A percentile compares a stretch with the other conserved stretches of the same genome.
Evolutionary conservation across 2,888 invertebrate genomes (phyloP).

Genomic region (Balanococcus diminutus): DNA sequence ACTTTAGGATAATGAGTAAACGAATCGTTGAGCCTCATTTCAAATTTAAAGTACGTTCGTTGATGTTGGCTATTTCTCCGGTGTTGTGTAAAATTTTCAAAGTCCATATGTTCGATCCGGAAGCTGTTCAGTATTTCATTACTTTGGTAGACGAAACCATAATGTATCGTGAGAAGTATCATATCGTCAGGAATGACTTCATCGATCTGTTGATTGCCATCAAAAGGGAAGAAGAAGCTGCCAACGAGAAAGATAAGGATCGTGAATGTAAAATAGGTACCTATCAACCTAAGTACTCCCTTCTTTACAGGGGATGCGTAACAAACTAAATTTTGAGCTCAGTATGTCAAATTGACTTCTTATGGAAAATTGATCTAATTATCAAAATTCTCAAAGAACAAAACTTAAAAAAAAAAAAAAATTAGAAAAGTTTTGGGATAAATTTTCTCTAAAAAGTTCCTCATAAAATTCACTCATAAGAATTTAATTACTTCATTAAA

Average conservation of each 20-base stretch:
- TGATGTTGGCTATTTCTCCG: slow-evolving; percentile 24
- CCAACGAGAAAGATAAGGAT: neutral
- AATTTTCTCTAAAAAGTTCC: too few relatives aligned
- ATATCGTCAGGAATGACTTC: slow-evolving; percentile 48
- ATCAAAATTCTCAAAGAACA: too few relatives aligned
- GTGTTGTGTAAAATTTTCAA: neutral
- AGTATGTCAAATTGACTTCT: too few relatives aligned
- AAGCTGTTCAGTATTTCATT: neutral
- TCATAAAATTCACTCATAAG: too few relatives aligned
- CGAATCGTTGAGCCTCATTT: neutral
- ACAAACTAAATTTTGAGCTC: too few relatives aligned
- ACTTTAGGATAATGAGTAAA: neutral
- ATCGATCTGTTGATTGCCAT: slow-evolving; percentile 41
- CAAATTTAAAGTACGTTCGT: neutral
- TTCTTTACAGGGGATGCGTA: too few relatives aligned
- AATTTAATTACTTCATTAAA: too few relatives aligned
- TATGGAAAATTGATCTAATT: too few relatives aligned
- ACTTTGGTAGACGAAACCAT: slow-evolving; percentile 35
- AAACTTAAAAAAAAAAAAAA: too few relatives aligned
- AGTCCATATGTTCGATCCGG: neutral
- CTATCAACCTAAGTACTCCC: too few relatives aligned
- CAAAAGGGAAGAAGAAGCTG: slow-evolving; percentile 22
- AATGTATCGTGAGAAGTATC: slow-evolving; percentile 26
- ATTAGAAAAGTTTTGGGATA: too few relatives aligned
- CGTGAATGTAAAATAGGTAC: slow-evolving; percentile 34